These are phyloP conservation scores for Oscheius onirici DNA, from an alignment of 2,888 invertebrate species.

Conservation along the genomic window DNA sequence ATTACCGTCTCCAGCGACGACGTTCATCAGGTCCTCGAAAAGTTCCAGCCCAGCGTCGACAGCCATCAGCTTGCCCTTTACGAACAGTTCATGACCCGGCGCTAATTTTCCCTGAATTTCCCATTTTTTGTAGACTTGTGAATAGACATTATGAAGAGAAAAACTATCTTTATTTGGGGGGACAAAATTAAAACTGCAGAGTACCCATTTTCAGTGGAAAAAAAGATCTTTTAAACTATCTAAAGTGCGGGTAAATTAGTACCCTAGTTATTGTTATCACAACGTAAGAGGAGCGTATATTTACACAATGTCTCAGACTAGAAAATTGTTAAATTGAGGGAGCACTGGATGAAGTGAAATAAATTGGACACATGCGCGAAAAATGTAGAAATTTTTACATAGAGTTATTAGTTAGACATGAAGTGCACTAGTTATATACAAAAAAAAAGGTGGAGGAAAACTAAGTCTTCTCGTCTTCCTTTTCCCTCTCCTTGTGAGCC, in stretches of 20 bases:
- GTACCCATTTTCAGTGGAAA: too few species aligned
- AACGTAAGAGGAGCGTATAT: not conserved
- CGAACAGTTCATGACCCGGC: constrained; percentile 21
- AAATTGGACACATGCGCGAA: not conserved
- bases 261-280: too few species aligned
- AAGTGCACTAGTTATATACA: not conserved
- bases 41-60: constrained; percentile 22
- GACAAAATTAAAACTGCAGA: too few species aligned
- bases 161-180: too few species aligned
- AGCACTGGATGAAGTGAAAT: not conserved
- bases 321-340: not conserved
- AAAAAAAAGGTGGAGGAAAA: not conserved
- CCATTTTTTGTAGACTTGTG: too few species aligned
- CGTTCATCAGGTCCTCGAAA: constrained; percentile 18
- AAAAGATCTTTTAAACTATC: too few species aligned
- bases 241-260: too few species aligned
- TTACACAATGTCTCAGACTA: not conserved
- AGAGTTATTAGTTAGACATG: not conserved
- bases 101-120: not conserved
- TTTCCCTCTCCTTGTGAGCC: not conserved
- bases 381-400: too few species aligned
- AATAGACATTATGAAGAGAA: too few species aligned
- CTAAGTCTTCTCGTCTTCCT: constrained; percentile 12
- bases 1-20: not conserved
- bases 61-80: constrained; percentile 13